Base-by-base conservation (phyloP, 2,888 invertebrate genomes). In the Apoda limacodes region DNA sequence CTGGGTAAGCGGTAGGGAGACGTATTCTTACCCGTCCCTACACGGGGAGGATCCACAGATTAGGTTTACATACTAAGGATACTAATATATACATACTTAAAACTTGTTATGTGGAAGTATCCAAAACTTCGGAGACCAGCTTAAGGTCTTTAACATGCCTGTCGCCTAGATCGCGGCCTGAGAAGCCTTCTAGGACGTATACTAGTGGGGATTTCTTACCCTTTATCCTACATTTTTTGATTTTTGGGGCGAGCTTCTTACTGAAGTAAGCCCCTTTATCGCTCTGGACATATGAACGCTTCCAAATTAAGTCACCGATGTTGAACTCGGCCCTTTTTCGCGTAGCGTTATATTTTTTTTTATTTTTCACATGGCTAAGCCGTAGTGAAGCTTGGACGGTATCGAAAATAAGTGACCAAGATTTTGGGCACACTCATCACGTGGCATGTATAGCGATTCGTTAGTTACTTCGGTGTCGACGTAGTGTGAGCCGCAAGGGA, bases 221-320 rank as follows among this genome's bases (percentile, higher is more conserved):
- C 9, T 22, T 20, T 13, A 43, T 22, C 3, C 22, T 20, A 27
- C 32, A 38, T 30, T 45, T 43, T 3, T 37, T 21, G 22, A 27
- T 41, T 23, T 43, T 43, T 5, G 43, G 43, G 1, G 43, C 43
- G 13, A 43, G 19, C 26, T 46, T 45, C 22, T 43, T 45, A 3
- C 10, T 25, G 15, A 46, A 46, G 6, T 25, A 11, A 2, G 25
- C 27, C 10, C 39, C 39, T 30, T 44, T 43, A 14, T 46, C 39
- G 13, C 44, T 45, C 21, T 25, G 31, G 11, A 31, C 32, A 22
- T 26, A 46, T 4, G 35, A 21, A 5, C 40, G 19, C 32, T 43
- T 33, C 37, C 31, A 36, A 2, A 45, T 37, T 1, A 29, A 20
- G 9, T 45, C 37, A 7, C 34, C 35, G 9, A 42, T 34, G 1